phyloP scores from a whole-genome alignment of 1,140 invertebrate genomes.

The Camponotus floridanus region DNA sequence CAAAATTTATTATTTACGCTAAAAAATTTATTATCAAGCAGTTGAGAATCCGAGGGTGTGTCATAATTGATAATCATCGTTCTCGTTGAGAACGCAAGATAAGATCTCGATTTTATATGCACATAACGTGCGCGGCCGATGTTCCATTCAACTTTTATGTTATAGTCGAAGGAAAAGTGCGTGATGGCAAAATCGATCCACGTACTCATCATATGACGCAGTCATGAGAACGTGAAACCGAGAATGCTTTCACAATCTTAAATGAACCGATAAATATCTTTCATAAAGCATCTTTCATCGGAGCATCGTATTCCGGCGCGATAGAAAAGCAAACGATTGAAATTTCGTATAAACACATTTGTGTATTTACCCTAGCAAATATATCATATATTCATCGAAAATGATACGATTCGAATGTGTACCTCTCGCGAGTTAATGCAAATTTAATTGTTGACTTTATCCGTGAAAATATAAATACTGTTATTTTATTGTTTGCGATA shows the following conservation, averaged over 20 bases:
- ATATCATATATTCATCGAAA: too few relatives aligned
- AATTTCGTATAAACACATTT: not conserved
- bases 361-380: too few relatives aligned
- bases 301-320: not conserved
- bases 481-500: constrained; percentile 5
- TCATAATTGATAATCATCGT: not conserved
- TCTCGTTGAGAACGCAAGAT: not conserved
- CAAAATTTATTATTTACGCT: too few relatives aligned
- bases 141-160: constrained; percentile 28
- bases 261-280: constrained; percentile 14
- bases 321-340: too few relatives aligned
- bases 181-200: constrained; percentile 39
- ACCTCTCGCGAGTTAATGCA: not conserved
- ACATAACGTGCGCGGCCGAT: not conserved
- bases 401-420: not conserved
- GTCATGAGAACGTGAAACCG: not conserved
- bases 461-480: not conserved
- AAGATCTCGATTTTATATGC: not conserved
- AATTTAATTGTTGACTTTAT: constrained; percentile 16
- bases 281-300: too few relatives aligned
- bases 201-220: not conserved
- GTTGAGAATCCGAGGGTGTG: not conserved
- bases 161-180: constrained; percentile 20
- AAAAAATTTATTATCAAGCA: not conserved
- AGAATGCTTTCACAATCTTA: constrained; percentile 3